Base-by-base conservation (phyloP, 1,140 invertebrate genomes). In the Tetragonula clypearis region DNA sequence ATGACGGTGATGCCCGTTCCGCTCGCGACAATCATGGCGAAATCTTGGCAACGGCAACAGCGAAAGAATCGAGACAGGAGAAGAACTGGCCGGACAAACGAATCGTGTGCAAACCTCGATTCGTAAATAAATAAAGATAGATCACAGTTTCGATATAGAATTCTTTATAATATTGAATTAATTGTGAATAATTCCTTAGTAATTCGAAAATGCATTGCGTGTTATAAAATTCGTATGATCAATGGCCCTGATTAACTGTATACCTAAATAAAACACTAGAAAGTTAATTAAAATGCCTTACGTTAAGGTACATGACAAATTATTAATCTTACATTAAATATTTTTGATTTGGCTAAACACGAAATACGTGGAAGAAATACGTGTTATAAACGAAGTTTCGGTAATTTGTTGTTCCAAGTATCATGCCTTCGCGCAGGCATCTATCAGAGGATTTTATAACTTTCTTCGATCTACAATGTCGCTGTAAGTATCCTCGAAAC, bases 11-110 rank as follows among this genome's bases (percentile, higher is more conserved):
- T 49, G 41, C 65, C 26, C 14, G 62, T 26, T 56, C 12, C 41
- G 12, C 21, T 0, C 69, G 41, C 41, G 69, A 72, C 68, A 69
- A 68, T n/a, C n/a, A 30, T 49, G 62, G 78, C 60, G 53, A 66
- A 74, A 72, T 66, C 69, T 77, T 79, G 82, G 58, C 60, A 86
- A 60, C 65, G 82, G 58, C 30, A 17, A 55, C 62, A 17, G 55
- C 68, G 35, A 88, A 84, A 65, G 60, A n/a, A 65, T 55, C 68
- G 62, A 69, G 21, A 35, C 56, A 60, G 26, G 53, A 74, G 58
- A 56, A 65, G 26, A 58, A 9, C 12, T 5, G 12, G 35, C 14
- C 77, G 26, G 60, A 62, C 21, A 21, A 53, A 79, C 71, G 58
- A 26, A 11, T 77, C 74, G 73, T 35, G 68, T 15, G 8, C 55